A percentile compares a stretch with the other conserved stretches of the same genome.
These are phyloP conservation scores for Phrynosoma blainvillii DNA, from an alignment of 2,113 vertebrate species.

Conservation along the genomic window DNA sequence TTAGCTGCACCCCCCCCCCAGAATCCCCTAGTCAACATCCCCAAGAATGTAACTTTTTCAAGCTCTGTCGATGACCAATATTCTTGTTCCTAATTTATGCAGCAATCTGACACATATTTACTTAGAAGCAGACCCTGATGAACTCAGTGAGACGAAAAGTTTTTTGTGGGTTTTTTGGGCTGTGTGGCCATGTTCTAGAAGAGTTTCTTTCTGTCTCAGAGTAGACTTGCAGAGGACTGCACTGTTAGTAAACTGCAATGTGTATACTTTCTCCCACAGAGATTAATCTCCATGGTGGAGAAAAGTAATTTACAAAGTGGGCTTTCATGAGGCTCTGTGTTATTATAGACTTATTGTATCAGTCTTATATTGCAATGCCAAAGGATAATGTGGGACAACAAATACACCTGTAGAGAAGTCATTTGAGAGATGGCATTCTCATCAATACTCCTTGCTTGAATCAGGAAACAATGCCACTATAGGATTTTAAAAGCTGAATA, in stretches of 20 bases:
- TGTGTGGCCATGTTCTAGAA: too few relatives aligned
- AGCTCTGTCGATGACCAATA: neutral
- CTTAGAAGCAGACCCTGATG: neutral
- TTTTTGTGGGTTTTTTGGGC: too few relatives aligned
- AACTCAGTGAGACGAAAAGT: neutral
- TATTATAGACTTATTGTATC: constrained; percentile 61
- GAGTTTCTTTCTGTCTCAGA: neutral
- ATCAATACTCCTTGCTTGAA: constrained; percentile 58
- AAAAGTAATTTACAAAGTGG: constrained; percentile 35
- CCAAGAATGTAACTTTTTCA: too few relatives aligned
- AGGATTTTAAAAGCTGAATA: constrained; percentile 60
- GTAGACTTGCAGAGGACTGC: neutral
- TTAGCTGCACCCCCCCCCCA: too few relatives aligned
- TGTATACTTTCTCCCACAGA: neutral
- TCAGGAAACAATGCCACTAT: constrained; percentile 62
- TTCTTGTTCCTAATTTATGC: neutral
- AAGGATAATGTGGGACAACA: constrained; percentile 66
- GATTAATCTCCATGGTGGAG: constrained; percentile 25
- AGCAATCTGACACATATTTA: neutral
- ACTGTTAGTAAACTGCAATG: neutral
- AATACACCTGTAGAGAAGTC: constrained; percentile 38
- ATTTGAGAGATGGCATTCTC: constrained; percentile 49
- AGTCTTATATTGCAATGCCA: constrained; percentile 57
- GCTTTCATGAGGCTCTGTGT: constrained; percentile 53
- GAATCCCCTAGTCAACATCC: too few relatives aligned